A percentile compares a stretch with the other conserved stretches of the same genome.
phyloP scores from a whole-genome alignment of 2,888 invertebrate species.

The Melanostoma scalare region DNA sequence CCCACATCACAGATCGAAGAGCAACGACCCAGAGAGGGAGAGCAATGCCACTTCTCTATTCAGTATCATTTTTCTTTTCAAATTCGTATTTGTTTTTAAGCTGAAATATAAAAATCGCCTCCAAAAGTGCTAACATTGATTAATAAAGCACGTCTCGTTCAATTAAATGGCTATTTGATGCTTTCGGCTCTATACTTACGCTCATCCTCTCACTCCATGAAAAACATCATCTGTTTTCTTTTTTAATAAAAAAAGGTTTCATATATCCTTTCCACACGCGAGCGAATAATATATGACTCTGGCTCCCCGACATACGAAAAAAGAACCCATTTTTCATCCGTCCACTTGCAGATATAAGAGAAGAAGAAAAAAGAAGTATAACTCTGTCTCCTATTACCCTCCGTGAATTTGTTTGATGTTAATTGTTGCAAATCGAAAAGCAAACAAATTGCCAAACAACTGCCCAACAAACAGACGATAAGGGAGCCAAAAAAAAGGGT shows the following conservation, averaged over 20 bases:
- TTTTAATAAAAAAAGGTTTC: not conserved
- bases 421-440: constrained; percentile 71
- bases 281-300: not conserved
- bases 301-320: not conserved
- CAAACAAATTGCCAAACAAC: constrained; percentile 66
- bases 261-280: not conserved
- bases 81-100: too few species aligned
- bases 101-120: not conserved
- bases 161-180: constrained; percentile 19
- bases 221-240: constrained; percentile 7
- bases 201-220: not conserved
- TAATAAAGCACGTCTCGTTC: constrained; percentile 8
- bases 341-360: constrained; percentile 3
- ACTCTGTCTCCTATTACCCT: not conserved
- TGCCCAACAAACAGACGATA: constrained; percentile 9
- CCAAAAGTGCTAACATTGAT: not conserved
- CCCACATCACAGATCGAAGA: too few species aligned
- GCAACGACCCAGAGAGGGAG: too few species aligned
- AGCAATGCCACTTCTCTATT: too few species aligned
- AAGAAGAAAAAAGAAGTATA: constrained; percentile 9
- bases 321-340: constrained; percentile 31
- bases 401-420: constrained; percentile 68
- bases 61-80: too few species aligned
- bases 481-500: constrained; percentile 10
- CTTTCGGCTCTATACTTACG: not conserved